Evolutionary conservation across 2,797 vertebrate genomes (phyloP), one percentile per base, ranked within the genome.

Genomic region (Melanogrammus aeglefinus): DNA sequence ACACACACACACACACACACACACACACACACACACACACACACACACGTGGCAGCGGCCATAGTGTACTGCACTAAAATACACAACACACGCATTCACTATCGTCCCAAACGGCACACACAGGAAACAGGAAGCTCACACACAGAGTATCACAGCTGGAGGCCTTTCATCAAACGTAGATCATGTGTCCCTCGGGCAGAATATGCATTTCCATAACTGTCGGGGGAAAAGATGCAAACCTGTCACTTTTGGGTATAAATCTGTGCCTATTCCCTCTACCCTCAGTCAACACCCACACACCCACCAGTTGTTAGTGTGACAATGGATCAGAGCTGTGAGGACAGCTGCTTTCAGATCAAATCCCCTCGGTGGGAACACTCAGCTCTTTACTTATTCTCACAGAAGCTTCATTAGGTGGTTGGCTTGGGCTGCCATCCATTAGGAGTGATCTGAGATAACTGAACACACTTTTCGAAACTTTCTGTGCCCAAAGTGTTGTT

Each of bases 121-220:
- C 84, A 86, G 88, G 86, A 89, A 88, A 70, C 70, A 87, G 86
- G 90, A 90, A 84, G 77, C 78, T n/a, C n/a, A n/a, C n/a, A n/a
- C n/a, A n/a, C n/a, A n/a, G n/a, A 35, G 13, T 35, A 24, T 21
- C 10, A 51, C 24, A 76, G 31, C 75, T 71, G 78, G 35, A 71
- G 75, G 75, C 66, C 35, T 78, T 21, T 44, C 57, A 14, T 74
- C 10, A 72, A 33, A 51, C 21, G 12, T 18, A 75, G 4, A 63
- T 79, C 73, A 77, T 70, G 27, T 44, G 27, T 12, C 63, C 27
- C 69, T 47, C 29, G 16, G n/a, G 13, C 1, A 29, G 13, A 6
- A 10, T 21, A 47, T 72, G 2, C 73, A 79, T 73, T n/a, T 69
- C 51, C 27, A 39, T 39, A 76, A 39, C 71, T 39, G 33, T 51